These are phyloP conservation scores for Monodelphis domestica DNA, from an alignment of 2,797 vertebrate species.

Conservation along the genomic window DNA sequence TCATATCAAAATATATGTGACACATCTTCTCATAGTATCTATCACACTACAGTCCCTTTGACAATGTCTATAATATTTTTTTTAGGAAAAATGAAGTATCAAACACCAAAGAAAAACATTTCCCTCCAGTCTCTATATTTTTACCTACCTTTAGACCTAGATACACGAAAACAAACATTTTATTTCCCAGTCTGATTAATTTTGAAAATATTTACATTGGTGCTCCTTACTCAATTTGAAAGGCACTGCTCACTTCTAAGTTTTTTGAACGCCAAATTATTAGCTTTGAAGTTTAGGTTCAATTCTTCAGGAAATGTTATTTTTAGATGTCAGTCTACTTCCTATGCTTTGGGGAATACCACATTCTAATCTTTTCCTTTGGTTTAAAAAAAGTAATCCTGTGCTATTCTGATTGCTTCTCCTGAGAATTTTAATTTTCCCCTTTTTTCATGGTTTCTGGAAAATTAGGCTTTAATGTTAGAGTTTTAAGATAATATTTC, in stretches of 20 bases:
- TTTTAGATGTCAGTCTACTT: background rate
- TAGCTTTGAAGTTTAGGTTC: background rate
- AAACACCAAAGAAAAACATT: too few species aligned
- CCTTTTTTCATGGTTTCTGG: too few species aligned
- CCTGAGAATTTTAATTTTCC: too few species aligned
- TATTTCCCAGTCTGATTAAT: background rate
- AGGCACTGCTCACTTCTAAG: background rate
- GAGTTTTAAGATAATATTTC: background rate
- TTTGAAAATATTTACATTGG: background rate
- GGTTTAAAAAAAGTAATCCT: too few species aligned
- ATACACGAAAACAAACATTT: background rate
- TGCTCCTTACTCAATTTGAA: background rate
- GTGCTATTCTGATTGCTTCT: too few species aligned
- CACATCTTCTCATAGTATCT: background rate
- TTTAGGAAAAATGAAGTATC: background rate
- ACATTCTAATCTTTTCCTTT: too few species aligned
- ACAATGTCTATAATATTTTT: background rate
- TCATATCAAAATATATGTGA: too few species aligned
- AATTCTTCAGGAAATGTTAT: background rate
- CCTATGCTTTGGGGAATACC: too few species aligned
- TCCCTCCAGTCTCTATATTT: background rate
- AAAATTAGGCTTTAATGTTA: too few species aligned
- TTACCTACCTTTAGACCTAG: background rate
- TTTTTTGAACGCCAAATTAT: background rate
- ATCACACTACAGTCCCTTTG: background rate